Percentiles rank a stretch among this genome's conserved stretches.
Conservation (phyloP, 2,888 invertebrate species). For the Harmothoe impar region DNA sequence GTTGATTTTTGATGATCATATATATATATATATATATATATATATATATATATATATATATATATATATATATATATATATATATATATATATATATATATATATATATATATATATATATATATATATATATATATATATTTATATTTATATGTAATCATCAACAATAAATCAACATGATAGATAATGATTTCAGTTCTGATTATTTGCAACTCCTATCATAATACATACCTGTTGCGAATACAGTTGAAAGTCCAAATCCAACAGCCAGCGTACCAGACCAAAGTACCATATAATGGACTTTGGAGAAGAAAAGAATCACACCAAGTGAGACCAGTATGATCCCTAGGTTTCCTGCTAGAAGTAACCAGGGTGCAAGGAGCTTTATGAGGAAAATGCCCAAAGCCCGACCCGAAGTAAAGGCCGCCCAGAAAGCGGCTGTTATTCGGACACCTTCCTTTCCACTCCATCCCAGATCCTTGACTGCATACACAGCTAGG, state of each 20-base stretch:
- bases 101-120: too few species aligned
- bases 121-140: too few species aligned
- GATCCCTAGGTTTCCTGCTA: background rate
- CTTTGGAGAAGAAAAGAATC: background rate
- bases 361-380: background rate
- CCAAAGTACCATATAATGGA: background rate
- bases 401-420: background rate
- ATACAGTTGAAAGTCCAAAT: background rate
- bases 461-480: conserved; percentile 26
- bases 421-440: background rate
- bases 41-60: too few species aligned
- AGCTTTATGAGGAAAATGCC: background rate
- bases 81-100: too few species aligned
- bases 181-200: too few species aligned
- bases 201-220: too few species aligned
- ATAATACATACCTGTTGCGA: background rate
- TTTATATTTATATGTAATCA: too few species aligned
- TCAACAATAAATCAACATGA: too few species aligned
- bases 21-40: too few species aligned
- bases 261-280: background rate
- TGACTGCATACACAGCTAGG: conserved; percentile 3
- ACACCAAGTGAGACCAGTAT: background rate
- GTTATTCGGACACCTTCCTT: background rate
- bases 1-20: too few species aligned
- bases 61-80: too few species aligned